A percentile compares a stretch with the other conserved stretches of the same genome.
Evolutionary conservation across 2,797 vertebrate species (phyloP).

Genomic region (Spea hammondii): DNA sequence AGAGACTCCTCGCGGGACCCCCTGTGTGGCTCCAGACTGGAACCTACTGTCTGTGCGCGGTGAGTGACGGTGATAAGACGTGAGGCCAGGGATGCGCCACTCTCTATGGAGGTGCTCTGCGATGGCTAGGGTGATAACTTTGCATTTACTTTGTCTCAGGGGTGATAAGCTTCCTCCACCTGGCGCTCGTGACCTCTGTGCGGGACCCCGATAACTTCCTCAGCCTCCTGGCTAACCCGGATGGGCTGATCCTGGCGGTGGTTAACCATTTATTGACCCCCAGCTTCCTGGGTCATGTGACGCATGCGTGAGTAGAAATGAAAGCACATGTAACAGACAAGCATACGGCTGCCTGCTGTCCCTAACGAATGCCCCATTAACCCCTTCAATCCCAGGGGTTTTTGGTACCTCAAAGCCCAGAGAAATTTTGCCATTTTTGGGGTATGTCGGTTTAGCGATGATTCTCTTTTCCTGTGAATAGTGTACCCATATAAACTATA

Average conservation of each 20-base stretch:
- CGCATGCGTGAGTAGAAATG: conserved; percentile 64
- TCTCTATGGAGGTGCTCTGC: too few species aligned
- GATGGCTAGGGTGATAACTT: background rate
- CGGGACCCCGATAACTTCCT: conserved; percentile 74
- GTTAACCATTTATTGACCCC: conserved; percentile 66
- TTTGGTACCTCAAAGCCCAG: too few species aligned
- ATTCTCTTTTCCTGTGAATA: too few species aligned
- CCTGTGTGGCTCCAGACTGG: conserved; percentile 23
- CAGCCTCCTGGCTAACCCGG: conserved; percentile 68
- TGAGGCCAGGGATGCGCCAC: background rate
- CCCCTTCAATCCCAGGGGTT: too few species aligned
- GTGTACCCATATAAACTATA: too few species aligned
- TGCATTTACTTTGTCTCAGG: conserved; percentile 64
- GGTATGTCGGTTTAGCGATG: too few species aligned
- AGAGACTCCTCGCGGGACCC: conserved; percentile 6
- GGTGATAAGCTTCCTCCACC: conserved; percentile 73
- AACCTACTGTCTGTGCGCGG: conserved; percentile 28
- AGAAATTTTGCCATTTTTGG: too few species aligned
- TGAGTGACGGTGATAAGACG: background rate
- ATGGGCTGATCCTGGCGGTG: conserved; percentile 63
- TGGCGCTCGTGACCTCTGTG: conserved; percentile 72
- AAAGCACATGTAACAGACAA: too few species aligned
- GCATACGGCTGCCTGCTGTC: too few species aligned
- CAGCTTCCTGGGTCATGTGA: conserved; percentile 63
- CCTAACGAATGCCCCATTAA: too few species aligned